Conservation (phyloP, 2,888 invertebrate species). For the Zelleria hepariella region DNA sequence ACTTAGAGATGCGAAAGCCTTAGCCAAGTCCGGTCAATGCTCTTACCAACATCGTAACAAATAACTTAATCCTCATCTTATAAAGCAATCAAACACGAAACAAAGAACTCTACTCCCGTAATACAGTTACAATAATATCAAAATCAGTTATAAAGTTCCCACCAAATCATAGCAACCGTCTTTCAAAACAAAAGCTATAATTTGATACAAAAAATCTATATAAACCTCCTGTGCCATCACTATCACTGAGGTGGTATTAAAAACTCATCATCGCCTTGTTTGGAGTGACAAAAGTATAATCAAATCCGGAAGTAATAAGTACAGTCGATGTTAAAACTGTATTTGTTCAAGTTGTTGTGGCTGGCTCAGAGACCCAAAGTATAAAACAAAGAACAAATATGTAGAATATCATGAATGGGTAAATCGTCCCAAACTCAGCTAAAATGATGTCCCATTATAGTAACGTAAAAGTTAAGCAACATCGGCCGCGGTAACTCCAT, state of each 20-base stretch:
- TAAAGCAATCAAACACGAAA: background rate
- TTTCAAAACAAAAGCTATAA: background rate
- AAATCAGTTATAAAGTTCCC: background rate
- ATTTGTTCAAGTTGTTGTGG: too few species aligned
- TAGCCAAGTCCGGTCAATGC: too few species aligned
- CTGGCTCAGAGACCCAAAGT: too few species aligned
- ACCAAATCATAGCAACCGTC: background rate
- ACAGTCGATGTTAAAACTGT: background rate
- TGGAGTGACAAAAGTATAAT: conserved; percentile 12
- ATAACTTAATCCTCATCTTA: background rate
- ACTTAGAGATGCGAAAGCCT: too few species aligned
- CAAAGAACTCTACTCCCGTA: background rate
- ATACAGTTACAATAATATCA: background rate
- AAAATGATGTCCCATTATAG: too few species aligned
- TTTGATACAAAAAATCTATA: background rate
- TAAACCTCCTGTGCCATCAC: background rate
- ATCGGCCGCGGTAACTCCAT: too few species aligned
- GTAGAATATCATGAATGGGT: too few species aligned
- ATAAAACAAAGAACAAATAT: too few species aligned
- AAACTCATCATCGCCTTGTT: conserved; percentile 34
- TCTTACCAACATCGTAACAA: background rate
- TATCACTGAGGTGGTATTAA: conserved; percentile 21
- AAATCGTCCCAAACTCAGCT: too few species aligned
- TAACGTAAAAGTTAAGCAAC: too few species aligned
- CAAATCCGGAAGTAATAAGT: background rate